Conservation (phyloP, 2,113 vertebrate species). For the Furnarius figulus region DNA sequence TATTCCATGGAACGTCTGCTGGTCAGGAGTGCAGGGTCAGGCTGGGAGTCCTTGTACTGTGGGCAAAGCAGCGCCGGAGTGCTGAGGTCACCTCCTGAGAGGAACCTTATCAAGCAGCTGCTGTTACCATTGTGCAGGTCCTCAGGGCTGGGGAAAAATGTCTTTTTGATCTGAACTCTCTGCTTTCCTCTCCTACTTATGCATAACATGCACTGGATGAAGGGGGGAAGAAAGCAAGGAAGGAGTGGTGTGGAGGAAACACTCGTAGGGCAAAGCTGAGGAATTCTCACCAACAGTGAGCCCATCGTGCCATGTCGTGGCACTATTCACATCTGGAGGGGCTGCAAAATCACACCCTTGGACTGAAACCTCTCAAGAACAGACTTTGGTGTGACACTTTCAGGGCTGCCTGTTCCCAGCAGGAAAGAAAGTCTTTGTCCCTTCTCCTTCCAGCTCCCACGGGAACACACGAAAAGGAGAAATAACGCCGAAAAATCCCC, state of each 20-base stretch:
- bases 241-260: background rate
- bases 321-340: background rate
- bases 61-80: background rate
- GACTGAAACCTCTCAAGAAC: conserved; percentile 2
- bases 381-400: conserved; percentile 8
- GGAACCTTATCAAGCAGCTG: background rate
- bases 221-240: background rate
- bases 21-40: background rate
- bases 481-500: background rate
- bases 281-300: background rate
- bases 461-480: background rate
- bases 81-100: background rate
- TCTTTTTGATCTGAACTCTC: background rate
- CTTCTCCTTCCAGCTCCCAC: conserved; percentile 39
- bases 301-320: background rate
- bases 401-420: conserved; percentile 22
- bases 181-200: background rate
- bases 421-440: conserved; percentile 40
- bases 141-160: background rate
- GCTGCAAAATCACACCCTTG: conserved; percentile 6
- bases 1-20: background rate
- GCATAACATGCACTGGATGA: accelerated
- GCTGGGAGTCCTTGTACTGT: background rate
- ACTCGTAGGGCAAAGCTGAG: background rate
- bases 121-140: background rate